Percentiles rank a stretch among this genome's conserved stretches.
Conservation (phyloP, 2,888 invertebrate genomes). For the Cryptosula pallasiana region DNA sequence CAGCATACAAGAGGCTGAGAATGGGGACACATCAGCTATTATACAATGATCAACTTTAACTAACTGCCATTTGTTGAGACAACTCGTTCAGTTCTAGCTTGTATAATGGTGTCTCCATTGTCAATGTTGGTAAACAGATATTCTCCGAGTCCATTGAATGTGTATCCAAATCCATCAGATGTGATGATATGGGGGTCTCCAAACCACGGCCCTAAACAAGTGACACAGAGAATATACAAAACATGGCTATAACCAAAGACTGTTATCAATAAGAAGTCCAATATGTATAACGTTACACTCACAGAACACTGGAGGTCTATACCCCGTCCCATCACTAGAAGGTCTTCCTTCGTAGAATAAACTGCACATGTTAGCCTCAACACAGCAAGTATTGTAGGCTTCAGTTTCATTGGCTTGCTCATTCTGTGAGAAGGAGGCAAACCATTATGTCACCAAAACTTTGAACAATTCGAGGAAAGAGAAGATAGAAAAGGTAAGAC, state of each 20-base stretch:
- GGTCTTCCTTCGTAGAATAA: background rate
- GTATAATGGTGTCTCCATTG: background rate
- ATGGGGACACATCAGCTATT: too few species aligned
- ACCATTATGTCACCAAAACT: too few species aligned
- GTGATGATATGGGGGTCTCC: background rate
- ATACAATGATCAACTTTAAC: too few species aligned
- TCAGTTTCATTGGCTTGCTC: background rate
- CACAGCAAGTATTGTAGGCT: background rate
- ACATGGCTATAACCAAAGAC: too few species aligned
- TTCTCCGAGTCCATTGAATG: constrained; percentile 12
- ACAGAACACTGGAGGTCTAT: background rate
- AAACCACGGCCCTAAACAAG: background rate
- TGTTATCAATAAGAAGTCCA: too few species aligned
- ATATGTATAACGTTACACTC: too few species aligned
- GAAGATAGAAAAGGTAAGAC: background rate
- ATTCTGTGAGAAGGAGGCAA: too few species aligned
- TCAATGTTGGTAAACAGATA: constrained; percentile 13
- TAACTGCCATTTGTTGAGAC: background rate
- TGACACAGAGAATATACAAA: too few species aligned
- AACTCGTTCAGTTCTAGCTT: constrained; percentile 7
- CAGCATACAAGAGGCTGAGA: too few species aligned
- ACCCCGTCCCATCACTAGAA: background rate
- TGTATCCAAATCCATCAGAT: constrained; percentile 2
- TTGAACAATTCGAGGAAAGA: too few species aligned
- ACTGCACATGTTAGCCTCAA: background rate